Evolutionary conservation across 2,888 invertebrate species (phyloP), one percentile per base, ranked within the genome.

Genomic region (Anthoptus insignis): DNA sequence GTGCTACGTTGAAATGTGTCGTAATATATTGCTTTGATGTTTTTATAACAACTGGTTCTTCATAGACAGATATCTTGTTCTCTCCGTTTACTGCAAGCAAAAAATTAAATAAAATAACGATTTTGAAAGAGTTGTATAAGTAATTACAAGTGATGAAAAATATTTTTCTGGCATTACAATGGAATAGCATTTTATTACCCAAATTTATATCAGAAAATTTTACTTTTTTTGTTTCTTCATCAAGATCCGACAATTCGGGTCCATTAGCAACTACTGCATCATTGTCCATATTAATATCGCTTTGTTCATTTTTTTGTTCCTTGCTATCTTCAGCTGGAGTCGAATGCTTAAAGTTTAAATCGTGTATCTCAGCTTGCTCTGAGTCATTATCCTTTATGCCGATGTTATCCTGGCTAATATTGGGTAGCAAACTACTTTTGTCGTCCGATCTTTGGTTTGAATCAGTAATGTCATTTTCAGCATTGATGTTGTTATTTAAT

Each of bases 191-290:
- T 61, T 70, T 72, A 80, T 88, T 89, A 90, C 90, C 89, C 69
- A 81, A 76, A 71, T 79, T 75, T 73, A 74, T 74, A 74, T 77
- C 50, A 77, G 81, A 83, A 84, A 88, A 86, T 79, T 82, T 83
- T 76, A 88, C 87, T 83, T 82, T 86, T 87, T 84, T 85, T 72
- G 77, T 76, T 64, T 72, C 78, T 66, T 81, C 84, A 65, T 83
- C 81, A 57, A 66, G 66, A 64, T 78, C 79, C 27, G 22, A 21
- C 75, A 57, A 39, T 54, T 65, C 75, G 57, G 68, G 71, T 32
- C 32, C 45, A 16, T 53, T 3, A 39, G 7, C 19, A 21, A n/a
- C 9, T 16, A 45, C 29, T 19, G 29, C 67, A 67, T 70, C 70
- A 70, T 65, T 69, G 67, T 64, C 63, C 16, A 37, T 16, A 58